phyloP scores from a whole-genome alignment of 2,113 vertebrate genomes.

The Regulus satrapa region DNA sequence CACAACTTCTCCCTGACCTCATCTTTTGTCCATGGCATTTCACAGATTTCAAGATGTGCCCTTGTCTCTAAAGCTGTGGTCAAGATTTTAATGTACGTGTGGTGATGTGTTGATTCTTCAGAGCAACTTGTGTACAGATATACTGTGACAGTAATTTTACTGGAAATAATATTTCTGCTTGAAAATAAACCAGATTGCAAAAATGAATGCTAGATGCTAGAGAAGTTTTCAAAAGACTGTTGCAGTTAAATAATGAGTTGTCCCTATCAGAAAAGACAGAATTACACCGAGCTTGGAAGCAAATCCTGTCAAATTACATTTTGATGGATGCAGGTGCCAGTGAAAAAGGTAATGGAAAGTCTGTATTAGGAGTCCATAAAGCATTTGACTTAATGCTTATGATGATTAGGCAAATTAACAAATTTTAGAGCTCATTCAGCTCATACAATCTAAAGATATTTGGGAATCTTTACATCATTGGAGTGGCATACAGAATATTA shows the following conservation, averaged over 20 bases:
- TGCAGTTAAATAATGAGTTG: neutral
- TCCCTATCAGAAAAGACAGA: neutral
- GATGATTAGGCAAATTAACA: neutral
- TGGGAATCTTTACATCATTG: neutral
- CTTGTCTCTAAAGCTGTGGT: neutral
- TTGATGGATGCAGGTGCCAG: neutral
- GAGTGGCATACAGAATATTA: neutral
- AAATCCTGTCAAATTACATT: neutral
- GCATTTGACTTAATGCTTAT: neutral
- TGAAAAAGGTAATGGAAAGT: neutral
- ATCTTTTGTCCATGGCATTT: neutral
- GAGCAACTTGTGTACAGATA: neutral
- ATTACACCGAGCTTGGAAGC: neutral
- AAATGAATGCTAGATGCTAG: neutral
- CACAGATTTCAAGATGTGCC: constrained; percentile 1
- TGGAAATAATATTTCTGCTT: neutral
- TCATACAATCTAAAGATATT: neutral
- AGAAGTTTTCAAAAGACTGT: neutral
- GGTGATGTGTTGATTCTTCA: neutral
- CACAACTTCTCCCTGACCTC: neutral
- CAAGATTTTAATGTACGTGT: neutral
- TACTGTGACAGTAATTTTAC: neutral
- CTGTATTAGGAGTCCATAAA: neutral
- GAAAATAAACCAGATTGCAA: neutral
- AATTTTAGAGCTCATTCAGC: neutral